A percentile compares a stretch with the other conserved stretches of the same genome.
Evolutionary conservation across 2,797 vertebrate genomes (phyloP).

Genomic region (Fundulus diaphanus): DNA sequence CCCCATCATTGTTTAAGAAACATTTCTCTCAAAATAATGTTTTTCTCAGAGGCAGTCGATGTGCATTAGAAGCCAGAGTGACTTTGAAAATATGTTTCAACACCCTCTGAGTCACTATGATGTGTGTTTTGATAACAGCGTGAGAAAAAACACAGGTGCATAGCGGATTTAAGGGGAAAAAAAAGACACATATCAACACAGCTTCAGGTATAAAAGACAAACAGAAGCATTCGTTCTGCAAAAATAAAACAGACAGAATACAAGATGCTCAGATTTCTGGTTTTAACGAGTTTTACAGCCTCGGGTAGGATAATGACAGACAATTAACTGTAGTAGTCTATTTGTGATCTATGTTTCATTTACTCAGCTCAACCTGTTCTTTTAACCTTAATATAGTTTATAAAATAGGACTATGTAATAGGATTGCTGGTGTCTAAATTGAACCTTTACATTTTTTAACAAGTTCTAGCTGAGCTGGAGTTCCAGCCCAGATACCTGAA

Average conservation of each 20-base stretch:
- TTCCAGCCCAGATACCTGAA: slow-evolving; percentile 39
- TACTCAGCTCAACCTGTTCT: background rate
- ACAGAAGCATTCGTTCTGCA: background rate
- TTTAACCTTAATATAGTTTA: no score
- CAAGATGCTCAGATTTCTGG: slow-evolving; percentile 27
- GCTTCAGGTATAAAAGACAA: slow-evolving; percentile 14
- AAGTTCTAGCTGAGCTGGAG: slow-evolving; percentile 45
- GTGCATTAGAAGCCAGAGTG: no score
- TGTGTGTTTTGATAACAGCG: background rate
- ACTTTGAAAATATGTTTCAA: background rate
- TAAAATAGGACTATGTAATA: background rate
- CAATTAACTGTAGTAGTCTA: background rate
- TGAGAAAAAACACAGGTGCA: background rate
- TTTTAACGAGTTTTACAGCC: slow-evolving; percentile 30
- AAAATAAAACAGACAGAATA: background rate
- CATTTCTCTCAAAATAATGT: no score
- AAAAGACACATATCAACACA: background rate
- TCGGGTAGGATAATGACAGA: slow-evolving; percentile 6
- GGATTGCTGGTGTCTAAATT: background rate
- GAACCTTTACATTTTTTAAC: slow-evolving; percentile 11
- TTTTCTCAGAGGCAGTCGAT: background rate
- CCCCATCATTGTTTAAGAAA: no score
- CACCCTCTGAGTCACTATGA: background rate
- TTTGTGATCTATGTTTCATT: background rate
- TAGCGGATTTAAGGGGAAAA: background rate